These are phyloP conservation scores for Emydoidea blandingii DNA, from an alignment of 2,797 vertebrate genomes.

Conservation along the genomic window DNA sequence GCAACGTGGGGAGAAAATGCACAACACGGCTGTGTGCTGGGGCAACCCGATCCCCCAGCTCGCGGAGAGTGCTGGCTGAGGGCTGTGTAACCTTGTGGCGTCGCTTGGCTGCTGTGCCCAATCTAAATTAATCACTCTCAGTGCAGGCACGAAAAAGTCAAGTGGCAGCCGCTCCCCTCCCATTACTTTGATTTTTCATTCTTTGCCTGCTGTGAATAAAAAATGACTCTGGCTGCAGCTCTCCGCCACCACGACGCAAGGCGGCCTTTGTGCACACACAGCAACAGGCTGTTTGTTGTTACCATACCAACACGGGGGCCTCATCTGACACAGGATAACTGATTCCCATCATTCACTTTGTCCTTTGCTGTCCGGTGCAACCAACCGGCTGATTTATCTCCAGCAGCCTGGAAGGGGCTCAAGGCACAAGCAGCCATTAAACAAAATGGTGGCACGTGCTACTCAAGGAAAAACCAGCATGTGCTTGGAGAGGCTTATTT, in stretches of 20 bases:
- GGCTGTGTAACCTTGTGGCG: not conserved
- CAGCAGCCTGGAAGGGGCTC: accelerated
- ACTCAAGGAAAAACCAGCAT: accelerated
- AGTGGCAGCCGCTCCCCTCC: not conserved
- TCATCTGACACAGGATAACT: not conserved
- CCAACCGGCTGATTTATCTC: not conserved
- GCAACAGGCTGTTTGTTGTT: accelerated
- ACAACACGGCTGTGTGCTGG: not conserved
- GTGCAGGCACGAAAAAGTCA: not conserved
- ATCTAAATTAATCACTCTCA: not conserved
- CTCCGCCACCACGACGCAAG: not conserved
- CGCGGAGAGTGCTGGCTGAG: accelerated
- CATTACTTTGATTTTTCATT: slow-evolving; percentile 43
- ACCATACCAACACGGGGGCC: not conserved
- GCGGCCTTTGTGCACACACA: not conserved
- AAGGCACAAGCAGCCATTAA: not conserved
- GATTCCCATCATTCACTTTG: slow-evolving; percentile 26
- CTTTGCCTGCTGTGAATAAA: not conserved
- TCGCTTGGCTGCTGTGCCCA: accelerated
- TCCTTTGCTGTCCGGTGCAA: slow-evolving; percentile 40
- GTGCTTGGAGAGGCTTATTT: not conserved
- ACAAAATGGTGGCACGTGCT: not conserved
- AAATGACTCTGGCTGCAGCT: accelerated
- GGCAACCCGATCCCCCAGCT: not conserved
- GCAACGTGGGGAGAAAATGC: not conserved